Base-by-base conservation (phyloP, 2,888 invertebrate genomes). In the Eupithecia centaureata region DNA sequence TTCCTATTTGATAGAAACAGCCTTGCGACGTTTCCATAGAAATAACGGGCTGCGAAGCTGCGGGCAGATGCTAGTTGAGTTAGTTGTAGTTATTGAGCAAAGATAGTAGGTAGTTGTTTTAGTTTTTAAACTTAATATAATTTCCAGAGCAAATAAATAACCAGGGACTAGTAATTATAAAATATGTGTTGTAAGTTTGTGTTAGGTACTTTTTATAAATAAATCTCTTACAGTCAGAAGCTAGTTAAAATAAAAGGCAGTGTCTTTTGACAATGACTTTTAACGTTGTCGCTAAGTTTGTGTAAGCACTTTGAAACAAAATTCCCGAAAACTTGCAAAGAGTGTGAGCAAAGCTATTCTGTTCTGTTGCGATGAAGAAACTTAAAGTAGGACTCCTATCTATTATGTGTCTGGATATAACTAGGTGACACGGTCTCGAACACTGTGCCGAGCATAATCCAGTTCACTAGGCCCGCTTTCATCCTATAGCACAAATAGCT, bases 401-500 rank as follows among this genome's bases (percentile, higher is more conserved):
- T 47, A 22, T 22, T 22, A n/a, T 10, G 2, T 8, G 22, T 10
- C 47, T 12, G 8, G 42, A 18, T 38, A 18, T 10, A 18, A 18
- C 8, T 18, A 22, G 18, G 42, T 47, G 47, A 22, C 47, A 3
- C 22, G 47, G 22, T 22, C 3, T 12, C 4, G 47, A 22, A 47
- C 22, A 10, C 18, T 47, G 42, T n/a, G 18, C 47, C 12, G n/a
- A 18, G 10, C 12, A 12, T 47, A 2, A n/a, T 56, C 54, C 30
- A 28, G 15, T 30, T 56, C 54, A 56, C 54, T n/a, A 7, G 54
- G 54, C 8, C 28, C 54, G n/a, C 54, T 54, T 42, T 42, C 25
- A 52, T 27, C 28, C 15, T 15, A 2, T 28, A 28, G 28, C n/a
- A 18, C 15, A 56, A 30, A 56, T 18, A 38, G 33, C 60, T 60